Evolutionary conservation across 2,888 invertebrate genomes (phyloP).

Genomic region (Apeira syringaria): DNA sequence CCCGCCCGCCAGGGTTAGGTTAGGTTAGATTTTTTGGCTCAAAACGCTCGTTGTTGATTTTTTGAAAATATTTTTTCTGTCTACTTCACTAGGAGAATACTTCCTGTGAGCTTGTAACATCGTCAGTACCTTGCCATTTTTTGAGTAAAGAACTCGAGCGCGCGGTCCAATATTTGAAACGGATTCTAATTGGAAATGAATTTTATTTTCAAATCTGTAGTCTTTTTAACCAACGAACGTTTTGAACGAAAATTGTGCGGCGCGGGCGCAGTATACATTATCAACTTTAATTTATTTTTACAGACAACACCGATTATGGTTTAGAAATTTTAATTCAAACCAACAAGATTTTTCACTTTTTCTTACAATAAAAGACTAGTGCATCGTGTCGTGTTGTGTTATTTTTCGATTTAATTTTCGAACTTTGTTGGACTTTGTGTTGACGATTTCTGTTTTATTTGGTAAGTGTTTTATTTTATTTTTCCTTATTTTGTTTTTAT

Average conservation of each 20-base stretch:
- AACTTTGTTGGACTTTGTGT: conserved; percentile 71
- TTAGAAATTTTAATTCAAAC: conserved; percentile 50
- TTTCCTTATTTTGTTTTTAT: conserved; percentile 25
- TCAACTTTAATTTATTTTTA: conserved; percentile 42
- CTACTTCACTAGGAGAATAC: conserved; percentile 66
- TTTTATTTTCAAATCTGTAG: conserved; percentile 40
- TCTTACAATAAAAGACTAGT: conserved; percentile 60
- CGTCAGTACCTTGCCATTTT: conserved; percentile 72
- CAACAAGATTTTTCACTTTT: conserved; percentile 60
- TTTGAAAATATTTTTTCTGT: conserved; percentile 69
- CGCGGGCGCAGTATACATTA: conserved; percentile 54
- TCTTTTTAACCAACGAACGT: conserved; percentile 55
- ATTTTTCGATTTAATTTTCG: conserved; percentile 53
- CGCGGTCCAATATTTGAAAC: conserved; percentile 46
- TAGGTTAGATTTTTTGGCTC: conserved; percentile 84
- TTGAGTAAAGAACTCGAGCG: conserved; percentile 66
- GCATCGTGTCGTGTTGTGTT: conserved; percentile 79
- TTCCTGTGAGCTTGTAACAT: conserved; percentile 62
- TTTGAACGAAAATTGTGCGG: conserved; percentile 49
- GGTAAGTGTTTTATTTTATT: conserved; percentile 65
- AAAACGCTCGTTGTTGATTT: conserved; percentile 79
- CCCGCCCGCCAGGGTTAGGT: conserved; percentile 83
- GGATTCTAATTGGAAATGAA: conserved; percentile 58
- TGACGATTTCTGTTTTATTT: conserved; percentile 54
- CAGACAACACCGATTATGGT: conserved; percentile 63